Conservation (phyloP, 2,888 invertebrate genomes). For the Philonicus albiceps region DNA sequence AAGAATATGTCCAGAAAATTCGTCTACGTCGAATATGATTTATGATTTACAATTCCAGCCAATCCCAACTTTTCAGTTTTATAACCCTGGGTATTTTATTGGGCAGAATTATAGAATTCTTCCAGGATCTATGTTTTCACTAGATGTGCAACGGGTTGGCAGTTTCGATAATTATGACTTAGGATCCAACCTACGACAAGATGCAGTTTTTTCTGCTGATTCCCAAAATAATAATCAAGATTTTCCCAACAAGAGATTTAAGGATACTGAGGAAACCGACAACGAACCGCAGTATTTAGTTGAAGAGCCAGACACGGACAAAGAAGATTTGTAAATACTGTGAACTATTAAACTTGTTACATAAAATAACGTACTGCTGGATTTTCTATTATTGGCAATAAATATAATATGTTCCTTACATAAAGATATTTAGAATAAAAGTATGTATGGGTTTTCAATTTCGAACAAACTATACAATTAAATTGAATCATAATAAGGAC, state of each 20-base stretch:
- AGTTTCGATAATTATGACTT: neutral
- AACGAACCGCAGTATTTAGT: neutral
- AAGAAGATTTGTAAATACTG: neutral
- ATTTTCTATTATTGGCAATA: neutral
- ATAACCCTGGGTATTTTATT: neutral
- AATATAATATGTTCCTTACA: neutral
- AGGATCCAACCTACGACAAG: neutral
- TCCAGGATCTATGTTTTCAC: too few species aligned
- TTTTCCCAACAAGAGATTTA: neutral
- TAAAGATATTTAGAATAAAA: neutral
- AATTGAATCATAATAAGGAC: too few species aligned
- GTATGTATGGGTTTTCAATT: neutral
- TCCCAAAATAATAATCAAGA: neutral
- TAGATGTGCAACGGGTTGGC: too few species aligned
- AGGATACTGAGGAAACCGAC: neutral
- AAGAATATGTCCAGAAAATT: neutral
- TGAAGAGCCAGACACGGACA: neutral
- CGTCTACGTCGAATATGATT: neutral
- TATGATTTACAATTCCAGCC: neutral
- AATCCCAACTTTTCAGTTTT: neutral
- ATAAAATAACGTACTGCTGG: neutral
- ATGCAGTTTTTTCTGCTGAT: neutral
- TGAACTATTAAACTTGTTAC: neutral
- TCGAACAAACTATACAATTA: too few species aligned
- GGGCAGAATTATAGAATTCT: neutral